phyloP scores from a whole-genome alignment of 2,113 vertebrate genomes.

The Pipa parva region DNA sequence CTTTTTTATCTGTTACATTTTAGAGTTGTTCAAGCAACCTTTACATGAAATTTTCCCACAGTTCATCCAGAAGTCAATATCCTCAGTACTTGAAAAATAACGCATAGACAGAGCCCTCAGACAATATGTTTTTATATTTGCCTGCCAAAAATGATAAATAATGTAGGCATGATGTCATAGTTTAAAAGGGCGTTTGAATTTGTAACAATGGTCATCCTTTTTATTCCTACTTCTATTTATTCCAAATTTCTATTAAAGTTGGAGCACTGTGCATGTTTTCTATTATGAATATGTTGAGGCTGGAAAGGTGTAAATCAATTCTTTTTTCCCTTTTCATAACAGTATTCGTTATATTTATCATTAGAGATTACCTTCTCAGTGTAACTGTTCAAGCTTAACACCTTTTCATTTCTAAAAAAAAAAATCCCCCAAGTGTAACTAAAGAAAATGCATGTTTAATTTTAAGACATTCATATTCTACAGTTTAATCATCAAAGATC shows the following conservation, averaged over 20 bases:
- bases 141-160: neutral
- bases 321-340: constrained; percentile 33
- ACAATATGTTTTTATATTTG: no score
- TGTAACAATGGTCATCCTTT: constrained; percentile 25
- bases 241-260: constrained; percentile 17
- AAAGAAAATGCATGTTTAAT: constrained; percentile 43
- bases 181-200: constrained; percentile 4
- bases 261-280: constrained; percentile 5
- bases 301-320: constrained; percentile 34
- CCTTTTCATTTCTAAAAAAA: constrained; percentile 30
- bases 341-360: constrained; percentile 35
- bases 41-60: no score
- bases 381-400: constrained; percentile 33
- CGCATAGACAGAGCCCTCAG: no score
- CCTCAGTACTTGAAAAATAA: no score
- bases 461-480: constrained; percentile 36
- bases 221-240: neutral
- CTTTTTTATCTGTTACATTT: no score
- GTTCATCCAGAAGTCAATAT: no score
- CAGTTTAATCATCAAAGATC: constrained; percentile 42
- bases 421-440: constrained; percentile 32
- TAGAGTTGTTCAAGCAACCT: no score
- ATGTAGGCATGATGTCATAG: constrained; percentile 1
- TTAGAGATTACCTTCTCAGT: constrained; percentile 30
- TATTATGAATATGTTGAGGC: constrained; percentile 26